Evolutionary conservation across 92 coral and sea anemone genomes (phyloP).

Genomic region (Nematostella vectensis): DNA sequence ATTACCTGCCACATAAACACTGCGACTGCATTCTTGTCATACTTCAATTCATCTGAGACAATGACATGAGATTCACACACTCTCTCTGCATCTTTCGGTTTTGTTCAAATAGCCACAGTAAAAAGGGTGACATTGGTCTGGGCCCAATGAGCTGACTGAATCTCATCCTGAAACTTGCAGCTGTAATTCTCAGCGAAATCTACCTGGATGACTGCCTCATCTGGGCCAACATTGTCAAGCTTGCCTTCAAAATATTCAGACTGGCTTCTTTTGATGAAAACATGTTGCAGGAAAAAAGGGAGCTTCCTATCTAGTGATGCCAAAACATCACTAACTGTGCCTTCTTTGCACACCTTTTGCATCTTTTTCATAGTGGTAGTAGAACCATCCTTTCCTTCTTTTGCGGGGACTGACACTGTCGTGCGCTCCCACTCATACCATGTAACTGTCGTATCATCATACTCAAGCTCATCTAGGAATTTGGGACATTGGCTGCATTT

Average conservation of each 20-base stretch:
- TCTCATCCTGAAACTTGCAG: conserved; percentile 1
- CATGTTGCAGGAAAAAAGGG: conserved; percentile 1
- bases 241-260: neutral
- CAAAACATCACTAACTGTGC: neutral
- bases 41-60: neutral
- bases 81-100: neutral
- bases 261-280: neutral
- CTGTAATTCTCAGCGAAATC: neutral
- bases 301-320: neutral
- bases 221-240: neutral
- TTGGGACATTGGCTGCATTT: conserved; percentile 1
- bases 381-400: neutral
- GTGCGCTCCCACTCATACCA: conserved; percentile 2
- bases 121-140: neutral
- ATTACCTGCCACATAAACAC: neutral
- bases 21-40: conserved; percentile 1
- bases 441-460: too few species aligned
- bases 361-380: neutral
- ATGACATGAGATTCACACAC: conserved; percentile 1
- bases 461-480: too few species aligned
- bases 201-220: conserved; percentile 1
- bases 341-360: conserved; percentile 1
- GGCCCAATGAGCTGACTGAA: conserved; percentile 1
- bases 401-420: neutral
- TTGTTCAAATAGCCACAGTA: neutral